phyloP scores from a whole-genome alignment of 2,797 vertebrate species.

The Myripristis jacobus region DNA sequence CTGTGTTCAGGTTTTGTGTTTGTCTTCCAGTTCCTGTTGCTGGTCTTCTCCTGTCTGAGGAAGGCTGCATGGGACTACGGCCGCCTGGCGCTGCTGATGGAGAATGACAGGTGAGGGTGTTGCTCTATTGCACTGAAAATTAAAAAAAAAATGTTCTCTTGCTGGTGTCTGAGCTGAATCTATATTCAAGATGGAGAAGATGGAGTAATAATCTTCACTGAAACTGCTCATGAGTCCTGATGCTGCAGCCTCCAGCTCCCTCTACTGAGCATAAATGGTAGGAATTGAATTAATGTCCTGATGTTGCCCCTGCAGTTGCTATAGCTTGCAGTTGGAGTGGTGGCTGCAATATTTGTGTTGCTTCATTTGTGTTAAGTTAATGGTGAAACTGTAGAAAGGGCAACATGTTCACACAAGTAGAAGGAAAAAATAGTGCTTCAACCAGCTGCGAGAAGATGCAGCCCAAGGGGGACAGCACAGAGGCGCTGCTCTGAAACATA shows the following conservation, averaged over 20 bases:
- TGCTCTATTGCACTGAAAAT: background rate
- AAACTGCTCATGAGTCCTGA: constrained; percentile 19
- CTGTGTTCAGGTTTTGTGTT: constrained; percentile 27
- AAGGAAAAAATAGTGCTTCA: too few relatives aligned
- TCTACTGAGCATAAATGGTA: constrained; percentile 67
- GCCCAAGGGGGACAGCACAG: too few relatives aligned
- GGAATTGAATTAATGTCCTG: background rate
- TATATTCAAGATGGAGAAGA: constrained; percentile 65
- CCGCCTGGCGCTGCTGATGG: constrained; percentile 94
- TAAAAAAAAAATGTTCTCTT: constrained; percentile 7
- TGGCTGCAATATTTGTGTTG: background rate
- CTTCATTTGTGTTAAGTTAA: background rate
- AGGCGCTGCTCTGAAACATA: background rate
- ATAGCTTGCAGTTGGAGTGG: background rate
- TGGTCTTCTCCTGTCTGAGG: constrained; percentile 95
- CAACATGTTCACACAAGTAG: background rate
- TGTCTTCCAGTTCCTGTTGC: constrained; percentile 86
- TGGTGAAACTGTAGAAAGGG: background rate
- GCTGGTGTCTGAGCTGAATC: constrained; percentile 30
- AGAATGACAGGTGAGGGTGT: constrained; percentile 91
- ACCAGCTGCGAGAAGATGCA: too few relatives aligned
- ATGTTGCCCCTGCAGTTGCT: background rate
- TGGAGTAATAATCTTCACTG: constrained; percentile 42
- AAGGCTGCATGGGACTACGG: constrained; percentile 99
- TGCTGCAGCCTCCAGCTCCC: constrained; percentile 59